Conservation (phyloP, 1,140 invertebrate species). For the Lysiphlebus fabarum region DNA sequence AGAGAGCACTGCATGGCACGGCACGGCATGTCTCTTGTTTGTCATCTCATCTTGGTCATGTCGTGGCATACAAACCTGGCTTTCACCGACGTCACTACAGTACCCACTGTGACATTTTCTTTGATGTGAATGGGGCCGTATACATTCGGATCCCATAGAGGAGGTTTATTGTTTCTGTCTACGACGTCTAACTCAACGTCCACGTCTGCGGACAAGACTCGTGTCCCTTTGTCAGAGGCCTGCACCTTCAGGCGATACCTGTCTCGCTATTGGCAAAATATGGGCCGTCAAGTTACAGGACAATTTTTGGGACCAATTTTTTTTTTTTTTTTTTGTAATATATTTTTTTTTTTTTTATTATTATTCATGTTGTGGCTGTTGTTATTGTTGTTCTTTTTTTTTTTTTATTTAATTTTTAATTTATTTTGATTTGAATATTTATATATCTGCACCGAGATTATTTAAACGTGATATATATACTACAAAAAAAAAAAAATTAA, state of each 20-base stretch:
- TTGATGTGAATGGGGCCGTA: conserved; percentile 94
- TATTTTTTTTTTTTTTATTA: conserved; percentile 30
- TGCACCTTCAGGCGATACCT: conserved; percentile 90
- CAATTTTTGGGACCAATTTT: conserved; percentile 39
- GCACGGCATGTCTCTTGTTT: conserved; percentile 50
- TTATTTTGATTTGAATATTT: conserved; percentile 24
- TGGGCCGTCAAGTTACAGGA: conserved; percentile 55
- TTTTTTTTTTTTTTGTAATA: conserved; percentile 35
- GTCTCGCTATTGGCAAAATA: conserved; percentile 80
- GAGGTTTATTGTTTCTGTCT: conserved; percentile 96
- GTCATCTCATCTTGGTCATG: conserved; percentile 53
- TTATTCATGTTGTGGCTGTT: conserved; percentile 25
- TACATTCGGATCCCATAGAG: conserved; percentile 87
- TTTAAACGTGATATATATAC: background rate
- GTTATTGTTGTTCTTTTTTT: conserved; percentile 29
- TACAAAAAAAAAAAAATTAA: too few relatives aligned
- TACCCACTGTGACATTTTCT: conserved; percentile 97
- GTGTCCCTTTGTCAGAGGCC: conserved; percentile 86
- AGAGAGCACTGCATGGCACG: conserved; percentile 39
- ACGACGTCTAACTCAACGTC: conserved; percentile 96
- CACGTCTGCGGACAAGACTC: conserved; percentile 86
- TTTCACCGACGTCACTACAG: conserved; percentile 93
- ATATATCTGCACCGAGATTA: conserved; percentile 18
- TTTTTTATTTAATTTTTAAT: conserved; percentile 27
- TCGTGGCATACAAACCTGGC: conserved; percentile 87